Evolutionary conservation across 1,140 invertebrate genomes (phyloP).

Genomic region (Pomacea maculata): DNA sequence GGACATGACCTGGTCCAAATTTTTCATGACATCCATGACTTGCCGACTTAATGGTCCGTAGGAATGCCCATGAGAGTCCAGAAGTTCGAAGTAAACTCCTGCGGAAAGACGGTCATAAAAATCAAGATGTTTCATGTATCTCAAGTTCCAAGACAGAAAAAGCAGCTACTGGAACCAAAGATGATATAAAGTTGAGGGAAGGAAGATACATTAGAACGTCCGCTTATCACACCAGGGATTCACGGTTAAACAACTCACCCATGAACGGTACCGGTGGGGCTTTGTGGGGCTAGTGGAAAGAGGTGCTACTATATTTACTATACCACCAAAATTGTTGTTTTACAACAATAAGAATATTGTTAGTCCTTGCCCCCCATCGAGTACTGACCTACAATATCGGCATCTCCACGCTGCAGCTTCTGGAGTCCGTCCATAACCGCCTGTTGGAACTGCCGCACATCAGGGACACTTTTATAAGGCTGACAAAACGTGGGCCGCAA

Average conservation of each 20-base stretch:
- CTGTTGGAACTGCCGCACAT: constrained; percentile 1
- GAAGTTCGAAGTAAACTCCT: constrained; percentile 51
- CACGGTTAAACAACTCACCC: no score
- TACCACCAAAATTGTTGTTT: no score
- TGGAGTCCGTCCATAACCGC: constrained; percentile 6
- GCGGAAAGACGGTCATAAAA: constrained; percentile 1
- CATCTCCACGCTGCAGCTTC: not conserved
- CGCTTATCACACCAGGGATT: no score
- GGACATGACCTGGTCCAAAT: constrained; percentile 50
- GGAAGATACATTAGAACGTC: no score
- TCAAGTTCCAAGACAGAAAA: not conserved
- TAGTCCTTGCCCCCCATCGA: no score
- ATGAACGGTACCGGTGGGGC: no score
- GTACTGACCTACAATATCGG: constrained; percentile 7
- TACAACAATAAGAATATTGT: not conserved
- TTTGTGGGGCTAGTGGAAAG: no score
- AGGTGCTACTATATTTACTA: no score
- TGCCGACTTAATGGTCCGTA: constrained; percentile 44
- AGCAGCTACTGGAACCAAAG: no score
- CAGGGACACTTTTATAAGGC: constrained; percentile 36
- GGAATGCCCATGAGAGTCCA: constrained; percentile 51
- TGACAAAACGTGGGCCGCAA: constrained; percentile 56
- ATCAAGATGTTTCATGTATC: not conserved
- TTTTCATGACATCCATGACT: constrained; percentile 32
- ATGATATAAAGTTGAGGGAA: no score